Base-by-base conservation (phyloP, 64 coral and sea anemone genomes). In the Actinia tenebrosa region DNA sequence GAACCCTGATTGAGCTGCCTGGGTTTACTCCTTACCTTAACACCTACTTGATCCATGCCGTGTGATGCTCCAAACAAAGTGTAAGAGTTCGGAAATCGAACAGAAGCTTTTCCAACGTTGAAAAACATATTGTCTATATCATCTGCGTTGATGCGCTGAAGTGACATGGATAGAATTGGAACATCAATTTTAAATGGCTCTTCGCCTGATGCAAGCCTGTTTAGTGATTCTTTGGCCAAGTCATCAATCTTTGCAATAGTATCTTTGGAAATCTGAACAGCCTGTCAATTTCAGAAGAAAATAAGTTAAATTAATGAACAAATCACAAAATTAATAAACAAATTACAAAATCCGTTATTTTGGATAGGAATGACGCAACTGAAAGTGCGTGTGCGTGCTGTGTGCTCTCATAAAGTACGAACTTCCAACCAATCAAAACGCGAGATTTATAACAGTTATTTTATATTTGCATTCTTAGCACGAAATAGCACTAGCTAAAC, bases 71-170 rank as follows among this genome's bases (percentile, higher is more conserved):
- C 88, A 27, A 84, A 47, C 37, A 77, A 62, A 56, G 71, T 64
- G 54, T 44, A 45, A 16, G 82, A 30, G 82, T 26, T 68, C 16
- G 88, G 88, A 27, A 89, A 84, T 8, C 83, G 60, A 11, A 89
- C 88, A 20, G 46, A 26, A 2, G 82, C 88, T 42, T 84, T 25
- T 3, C 81, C 80, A 83, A 71, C 44, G 42, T 20, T 52, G 20
- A 84, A 62, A 43, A 16, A 13, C 7, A 4, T 59, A 15, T 89
- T 80, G 3, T 45, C 64, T 4, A 58, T 50, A 56, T 53, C 50
- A 10, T 84, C 62, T n/a, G 80, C 16, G 13, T 44, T 30, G 25
- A 72, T 25, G 19, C 82, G 82, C 44, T 89, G 64, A 7, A 89
- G 50, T 30, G 82, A n/a, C 22, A 89, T 10, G n/a, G 58, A 56